Conservation (phyloP, 2,888 invertebrate genomes). For the Biston betularia region DNA sequence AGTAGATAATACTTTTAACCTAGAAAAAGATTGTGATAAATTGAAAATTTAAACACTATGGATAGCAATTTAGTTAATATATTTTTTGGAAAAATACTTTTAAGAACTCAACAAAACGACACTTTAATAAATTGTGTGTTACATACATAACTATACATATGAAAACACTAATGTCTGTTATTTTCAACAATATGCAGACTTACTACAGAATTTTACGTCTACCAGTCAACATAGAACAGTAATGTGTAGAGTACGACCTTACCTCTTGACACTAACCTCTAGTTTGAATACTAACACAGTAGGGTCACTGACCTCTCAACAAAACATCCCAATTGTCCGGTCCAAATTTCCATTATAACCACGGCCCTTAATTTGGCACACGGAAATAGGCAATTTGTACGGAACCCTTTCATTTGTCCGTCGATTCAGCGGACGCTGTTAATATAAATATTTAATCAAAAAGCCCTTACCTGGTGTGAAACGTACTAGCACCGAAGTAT, state of each 20-base stretch:
- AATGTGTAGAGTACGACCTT: background rate
- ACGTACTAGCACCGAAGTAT: slow-evolving; percentile 5
- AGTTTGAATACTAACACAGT: slow-evolving; percentile 3
- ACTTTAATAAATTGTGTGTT: too few species aligned
- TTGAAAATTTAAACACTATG: too few species aligned
- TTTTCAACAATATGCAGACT: too few species aligned
- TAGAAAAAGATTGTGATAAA: too few species aligned
- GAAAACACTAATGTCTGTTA: too few species aligned
- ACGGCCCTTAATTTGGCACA: slow-evolving; percentile 42
- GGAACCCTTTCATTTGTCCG: slow-evolving; percentile 41
- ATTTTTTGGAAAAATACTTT: too few species aligned
- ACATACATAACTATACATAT: too few species aligned
- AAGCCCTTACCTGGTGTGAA: slow-evolving; percentile 34
- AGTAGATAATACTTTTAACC: too few species aligned
- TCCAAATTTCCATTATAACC: slow-evolving; percentile 28
- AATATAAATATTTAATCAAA: slow-evolving; percentile 52
- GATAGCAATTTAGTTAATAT: too few species aligned
- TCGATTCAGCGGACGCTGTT: slow-evolving; percentile 43
- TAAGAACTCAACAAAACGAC: too few species aligned
- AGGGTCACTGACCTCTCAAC: slow-evolving; percentile 21
- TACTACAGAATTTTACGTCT: too few species aligned
- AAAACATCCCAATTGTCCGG: slow-evolving; percentile 29
- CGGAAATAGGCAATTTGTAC: slow-evolving; percentile 40
- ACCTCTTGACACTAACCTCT: slow-evolving; percentile 5
- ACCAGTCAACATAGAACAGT: too few species aligned